Conservation (phyloP, 2,113 vertebrate genomes). For the Hipposideros armiger region DNA sequence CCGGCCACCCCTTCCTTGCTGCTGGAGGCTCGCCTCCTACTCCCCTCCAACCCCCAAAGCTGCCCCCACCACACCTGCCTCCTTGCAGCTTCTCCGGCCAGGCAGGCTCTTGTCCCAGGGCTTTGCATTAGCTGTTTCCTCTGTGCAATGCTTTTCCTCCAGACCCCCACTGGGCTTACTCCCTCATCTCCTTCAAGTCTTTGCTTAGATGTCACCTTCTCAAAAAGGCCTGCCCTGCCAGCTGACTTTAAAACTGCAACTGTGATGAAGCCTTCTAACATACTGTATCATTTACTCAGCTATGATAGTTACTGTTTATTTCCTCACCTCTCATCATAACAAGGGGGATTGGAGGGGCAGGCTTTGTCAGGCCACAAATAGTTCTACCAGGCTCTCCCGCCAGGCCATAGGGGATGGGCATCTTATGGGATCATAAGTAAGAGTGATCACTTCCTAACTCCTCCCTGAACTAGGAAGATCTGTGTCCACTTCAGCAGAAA, state of each 20-base stretch:
- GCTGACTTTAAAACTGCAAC: constrained; percentile 39
- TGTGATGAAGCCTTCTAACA: not conserved
- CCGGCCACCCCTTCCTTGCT: not conserved
- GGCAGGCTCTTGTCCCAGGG: not conserved
- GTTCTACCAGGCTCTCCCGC: not conserved
- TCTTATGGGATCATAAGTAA: not conserved
- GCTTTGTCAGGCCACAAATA: not conserved
- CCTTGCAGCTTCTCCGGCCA: not conserved
- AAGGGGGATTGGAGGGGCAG: not conserved
- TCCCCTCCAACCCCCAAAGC: fast-evolving
- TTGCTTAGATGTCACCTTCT: constrained; percentile 35
- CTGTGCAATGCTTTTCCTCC: not conserved
- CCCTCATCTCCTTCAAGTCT: not conserved
- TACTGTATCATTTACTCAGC: not conserved
- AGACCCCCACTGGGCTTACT: not conserved
- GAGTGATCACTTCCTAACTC: not conserved
- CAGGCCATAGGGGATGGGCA: not conserved
- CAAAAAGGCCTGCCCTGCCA: not conserved
- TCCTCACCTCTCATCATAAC: not conserved
- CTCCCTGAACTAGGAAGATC: not conserved
- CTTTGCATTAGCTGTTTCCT: not conserved
- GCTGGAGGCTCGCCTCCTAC: not conserved
- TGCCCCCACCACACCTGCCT: not conserved
- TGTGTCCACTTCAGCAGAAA: not conserved
- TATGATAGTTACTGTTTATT: constrained; percentile 35